Evolutionary conservation across 2,797 vertebrate genomes (phyloP).

Genomic region (Ceryle rudis): DNA sequence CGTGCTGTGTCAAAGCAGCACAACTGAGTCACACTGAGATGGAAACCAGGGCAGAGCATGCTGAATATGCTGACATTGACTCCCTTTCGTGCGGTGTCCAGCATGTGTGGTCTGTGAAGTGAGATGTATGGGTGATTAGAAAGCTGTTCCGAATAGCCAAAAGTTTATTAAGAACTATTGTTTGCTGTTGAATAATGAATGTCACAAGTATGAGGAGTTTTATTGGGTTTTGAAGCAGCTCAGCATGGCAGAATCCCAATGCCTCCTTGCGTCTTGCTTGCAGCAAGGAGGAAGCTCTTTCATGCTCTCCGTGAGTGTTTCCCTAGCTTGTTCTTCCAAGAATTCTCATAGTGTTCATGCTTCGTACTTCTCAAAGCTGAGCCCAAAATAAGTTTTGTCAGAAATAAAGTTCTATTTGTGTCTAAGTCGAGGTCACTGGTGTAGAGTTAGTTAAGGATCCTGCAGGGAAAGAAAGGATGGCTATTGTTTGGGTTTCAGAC

Average conservation of each 20-base stretch:
- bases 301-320: background rate
- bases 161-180: constrained; percentile 34
- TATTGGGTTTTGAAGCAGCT: background rate
- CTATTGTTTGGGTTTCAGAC: background rate
- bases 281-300: background rate
- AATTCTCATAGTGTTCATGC: background rate
- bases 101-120: background rate
- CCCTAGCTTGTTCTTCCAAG: background rate
- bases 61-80: background rate
- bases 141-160: background rate
- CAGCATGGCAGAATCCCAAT: background rate
- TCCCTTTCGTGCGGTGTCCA: background rate
- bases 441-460: background rate
- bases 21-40: background rate
- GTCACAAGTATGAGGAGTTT: background rate
- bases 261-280: background rate
- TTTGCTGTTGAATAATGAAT: constrained; percentile 8
- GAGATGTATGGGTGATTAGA: background rate
- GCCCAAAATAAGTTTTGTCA: background rate
- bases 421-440: background rate
- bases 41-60: background rate
- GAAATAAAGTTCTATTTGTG: background rate
- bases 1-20: background rate
- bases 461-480: background rate
- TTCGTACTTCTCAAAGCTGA: background rate